These are phyloP conservation scores for Ornithoptera alexandrae DNA, from an alignment of 2,888 invertebrate species.

Conservation along the genomic window DNA sequence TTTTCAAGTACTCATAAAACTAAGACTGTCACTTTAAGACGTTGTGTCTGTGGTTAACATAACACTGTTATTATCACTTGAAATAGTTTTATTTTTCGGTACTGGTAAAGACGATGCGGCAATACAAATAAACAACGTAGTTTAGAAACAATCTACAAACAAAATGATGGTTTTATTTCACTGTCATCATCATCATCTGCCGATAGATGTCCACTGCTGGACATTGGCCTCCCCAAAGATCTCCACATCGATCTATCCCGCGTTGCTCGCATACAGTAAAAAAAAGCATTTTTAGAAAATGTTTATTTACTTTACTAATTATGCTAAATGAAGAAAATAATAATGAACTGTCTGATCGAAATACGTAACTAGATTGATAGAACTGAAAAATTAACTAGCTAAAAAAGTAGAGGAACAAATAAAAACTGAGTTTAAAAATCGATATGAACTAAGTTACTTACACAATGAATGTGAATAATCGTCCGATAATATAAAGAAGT, in stretches of 20 bases:
- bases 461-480: slow-evolving; percentile 13
- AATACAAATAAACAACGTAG: slow-evolving; percentile 2
- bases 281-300: not conserved
- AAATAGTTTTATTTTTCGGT: slow-evolving; percentile 16
- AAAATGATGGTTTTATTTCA: slow-evolving; percentile 21
- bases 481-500: slow-evolving; percentile 42
- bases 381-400: not conserved
- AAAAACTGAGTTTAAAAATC: not conserved
- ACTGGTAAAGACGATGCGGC: slow-evolving; percentile 18
- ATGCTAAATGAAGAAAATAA: no score
- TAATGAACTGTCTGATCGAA: no score
- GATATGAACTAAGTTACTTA: not conserved
- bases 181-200: no score
- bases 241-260: no score
- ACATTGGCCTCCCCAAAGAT: no score
- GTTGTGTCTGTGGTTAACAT: slow-evolving; percentile 7
- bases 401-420: not conserved
- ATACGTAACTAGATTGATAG: no score
- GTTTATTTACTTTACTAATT: not conserved
- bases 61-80: slow-evolving; percentile 23
- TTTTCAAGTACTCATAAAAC: slow-evolving; percentile 20
- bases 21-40: slow-evolving; percentile 15
- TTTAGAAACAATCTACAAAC: slow-evolving; percentile 5
- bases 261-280: not conserved
- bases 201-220: no score